Base-by-base conservation (phyloP, 2,888 invertebrate genomes). In the Brachyopa scutellaris region DNA sequence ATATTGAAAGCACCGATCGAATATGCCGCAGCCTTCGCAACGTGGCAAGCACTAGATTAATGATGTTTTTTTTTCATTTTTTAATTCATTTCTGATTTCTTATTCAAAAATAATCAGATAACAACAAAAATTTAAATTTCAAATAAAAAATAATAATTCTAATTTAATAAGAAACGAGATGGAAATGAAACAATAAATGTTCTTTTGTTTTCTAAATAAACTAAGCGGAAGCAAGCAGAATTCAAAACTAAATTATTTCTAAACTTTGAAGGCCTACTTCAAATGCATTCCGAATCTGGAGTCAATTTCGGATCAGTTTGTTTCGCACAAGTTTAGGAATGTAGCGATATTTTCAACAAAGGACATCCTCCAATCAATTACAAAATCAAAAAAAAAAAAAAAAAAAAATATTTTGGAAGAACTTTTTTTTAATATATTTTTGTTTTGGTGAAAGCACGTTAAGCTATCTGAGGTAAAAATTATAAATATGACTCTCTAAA, bases 1-100 rank as follows among this genome's bases (percentile, higher is more conserved):
- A 91, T 95, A 95, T 92, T 95, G 95, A 94, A 96, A 96, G 94
- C 96, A 96, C 92, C 95, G 95, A 92, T 96, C 95, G 93, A 96
- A 94, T 86, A 95, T 92, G 91, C 96, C 96, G 94, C 96, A 96
- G 90, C 95, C 95, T 92, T 95, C 95, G 92, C 93, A 94, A 92
- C 92, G 92, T 89, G 92, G 92, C 90, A 92, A 88, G 88, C 91
- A 90, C 90, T 89, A 86, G 67, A 85, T 51, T 55, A 80, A 80
- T 80, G 69, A 74, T 72, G 51, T 53, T 72, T 33, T 42, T 59
- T 42, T 21, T 47, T 57, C 19, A 21, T 33, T 59, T 77, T 61
- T 19, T 55, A 7, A 21, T 55, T 51, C 6, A 59, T 17, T 21
- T 26, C 40, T 53, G 59, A 19, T 17, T 53, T 67, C 33, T 33